Conservation (phyloP, 2,888 invertebrate species). For the Acanthosepion pharaonis region DNA sequence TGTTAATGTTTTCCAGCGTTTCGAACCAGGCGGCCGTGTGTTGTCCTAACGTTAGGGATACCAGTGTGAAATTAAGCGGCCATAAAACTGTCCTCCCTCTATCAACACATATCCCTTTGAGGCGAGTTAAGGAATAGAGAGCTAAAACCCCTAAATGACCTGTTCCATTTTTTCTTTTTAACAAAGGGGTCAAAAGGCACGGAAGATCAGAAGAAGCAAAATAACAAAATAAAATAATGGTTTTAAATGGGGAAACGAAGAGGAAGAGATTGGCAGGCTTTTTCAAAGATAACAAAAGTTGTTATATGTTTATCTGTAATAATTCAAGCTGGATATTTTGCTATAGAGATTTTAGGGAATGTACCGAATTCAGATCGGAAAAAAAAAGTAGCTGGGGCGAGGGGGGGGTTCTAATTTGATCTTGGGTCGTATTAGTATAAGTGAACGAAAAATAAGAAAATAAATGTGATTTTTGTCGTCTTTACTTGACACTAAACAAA, state of each 20-base stretch:
- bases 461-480: background rate
- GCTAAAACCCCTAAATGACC: background rate
- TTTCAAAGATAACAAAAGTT: background rate
- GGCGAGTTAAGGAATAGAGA: background rate
- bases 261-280: background rate
- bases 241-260: background rate
- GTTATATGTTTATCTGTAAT: background rate
- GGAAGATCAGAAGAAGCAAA: background rate
- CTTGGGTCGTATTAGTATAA: background rate
- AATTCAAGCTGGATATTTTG: background rate
- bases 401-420: background rate
- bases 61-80: background rate
- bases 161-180: background rate
- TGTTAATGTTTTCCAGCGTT: background rate
- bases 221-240: background rate
- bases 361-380: background rate
- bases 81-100: background rate
- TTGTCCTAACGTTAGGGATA: background rate
- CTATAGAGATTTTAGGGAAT: background rate
- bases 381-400: background rate
- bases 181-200: background rate
- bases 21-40: background rate
- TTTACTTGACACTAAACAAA: background rate
- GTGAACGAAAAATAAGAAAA: background rate
- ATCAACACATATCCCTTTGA: background rate